Evolutionary conservation across 2,797 vertebrate genomes (phyloP), one percentile per base, ranked within the genome.

Genomic region (Pelodytes ibericus): DNA sequence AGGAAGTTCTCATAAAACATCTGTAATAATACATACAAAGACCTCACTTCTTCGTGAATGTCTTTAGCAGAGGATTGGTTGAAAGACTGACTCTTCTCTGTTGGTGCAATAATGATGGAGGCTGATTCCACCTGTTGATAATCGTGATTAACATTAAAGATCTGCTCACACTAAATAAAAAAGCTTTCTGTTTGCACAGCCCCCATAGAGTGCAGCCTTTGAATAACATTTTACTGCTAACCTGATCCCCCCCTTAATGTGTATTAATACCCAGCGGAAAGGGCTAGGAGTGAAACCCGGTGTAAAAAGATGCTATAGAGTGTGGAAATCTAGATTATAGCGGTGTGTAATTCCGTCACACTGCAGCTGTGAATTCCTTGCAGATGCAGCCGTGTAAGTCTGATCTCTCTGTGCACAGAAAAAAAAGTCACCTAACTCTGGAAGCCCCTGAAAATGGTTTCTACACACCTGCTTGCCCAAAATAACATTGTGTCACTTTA

Each of bases 191-290:
- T 77, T 77, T 24, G 69, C 51, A 26, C 3, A 13, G 49, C 36
- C 53, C 75, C 24, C 31, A 27, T 66, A 44, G 49, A 33, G 27
- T 15, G 61, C 68, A 57, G 75, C 61, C 65, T 71, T 44, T 47
- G 49, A 71, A 66, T 77, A 77, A 77, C 39, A 72, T 77, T 77
- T 64, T 51, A 24, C 69, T 29, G 75, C 65, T 77, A 77, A 77
- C 61, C 59, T 77, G 75, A 77, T 77, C 75, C 60, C 68, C 60
- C 68, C 67, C 75, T 39, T 72, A 77, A 77, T 77, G 75, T 77
- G 69, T 27, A 77, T 77, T 77, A 77, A 77, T 77, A 61, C 75
- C 71, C 75, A 10, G 36, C 62, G 58, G 66, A 59, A 68, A 72
- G 18, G 75, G 51, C 61, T 13, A 39, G 30, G 49, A 20, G 60